Base-by-base conservation (phyloP, 2,113 vertebrate species). In the Alectura lathami region DNA sequence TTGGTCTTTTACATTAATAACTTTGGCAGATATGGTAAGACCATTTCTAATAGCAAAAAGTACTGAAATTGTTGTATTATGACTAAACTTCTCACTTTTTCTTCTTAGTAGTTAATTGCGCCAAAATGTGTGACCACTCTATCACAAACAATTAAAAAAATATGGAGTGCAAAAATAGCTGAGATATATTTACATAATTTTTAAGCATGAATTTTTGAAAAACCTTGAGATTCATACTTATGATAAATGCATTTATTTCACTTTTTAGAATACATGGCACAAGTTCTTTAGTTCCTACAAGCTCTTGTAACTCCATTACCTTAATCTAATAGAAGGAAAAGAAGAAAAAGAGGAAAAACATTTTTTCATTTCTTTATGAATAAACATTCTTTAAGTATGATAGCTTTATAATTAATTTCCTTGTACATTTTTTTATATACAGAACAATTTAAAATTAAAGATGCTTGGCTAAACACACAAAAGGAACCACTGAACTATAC, bases 131-230 rank as follows among this genome's bases (percentile, higher is more conserved):
- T 53, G 13, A 56, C 34, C 38, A 47, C 1, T 42, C 9, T 69
- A 23, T 62, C 59, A 81, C 21, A 78, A 90, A 90, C 75, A 6
- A 66, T 45, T 64, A 47, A 85, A 85, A 47, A 84, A 70, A 89
- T 26, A 27, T 13, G 4, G 6, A 1, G 73, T 73, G 17, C 6
- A 90, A 91, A 73, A 72, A 40, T 34, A 59, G 2, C 4, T 30
- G 30, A 59, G 29, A 10, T 40, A 24, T 72, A 56, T 76, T 89
- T 89, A 42, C 8, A 12, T 32, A 53, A 40, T 40, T 56, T 1
- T 64, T 62, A 82, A 47, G 8, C 34, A 73, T 60, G 1, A n/a
- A 4, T 38, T 86, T 91, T 75, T 57, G 5, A 23, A 50, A 23
- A 50, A 62, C 8, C 13, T 9, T 89, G 43, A 85, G 17, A 42